Evolutionary conservation across 2,113 vertebrate genomes (phyloP), one percentile per base, ranked within the genome.

Genomic region (Mobula birostris): DNA sequence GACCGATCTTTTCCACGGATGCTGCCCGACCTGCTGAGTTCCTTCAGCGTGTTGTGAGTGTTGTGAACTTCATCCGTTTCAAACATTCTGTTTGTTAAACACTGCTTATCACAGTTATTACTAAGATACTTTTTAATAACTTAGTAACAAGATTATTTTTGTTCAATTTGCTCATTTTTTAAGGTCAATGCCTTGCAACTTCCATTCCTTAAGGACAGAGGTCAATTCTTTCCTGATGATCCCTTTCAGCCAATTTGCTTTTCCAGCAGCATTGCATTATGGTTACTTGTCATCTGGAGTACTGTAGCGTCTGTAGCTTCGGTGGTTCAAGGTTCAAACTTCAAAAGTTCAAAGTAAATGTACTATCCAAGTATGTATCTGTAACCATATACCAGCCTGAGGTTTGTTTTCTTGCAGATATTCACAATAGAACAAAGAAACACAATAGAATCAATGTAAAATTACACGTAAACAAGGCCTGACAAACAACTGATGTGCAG

Each of bases 191-290:
- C 94, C 95, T 95, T 94, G 85, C 94, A 95, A 94, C 95, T 96
- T 94, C 95, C 96, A 95, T 95, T 95, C 95, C 94, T 95, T 95
- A 94, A 95, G 95, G 95, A 94, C 94, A 94, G 94, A 94, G 96
- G 96, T 96, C 83, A 95, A 95, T 96, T 96, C 95, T 95, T 96
- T 97, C 96, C 96, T 95, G 94, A 95, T 95, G 21, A 14, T 27
- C 40, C 6, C 68, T 68, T 68, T 68, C 29, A 24, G 21, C 56
- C 56, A 68, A 40, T 21, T 92, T 92, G 15, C 88, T 70, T 40
- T 36, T 92, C 63, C 19, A 68, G 70, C 66, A 21, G 88, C 4
- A 36, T 7, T 91, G 29, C 61, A 36, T 36, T 68, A 12, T 36
- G 36, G 12, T 7, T 36, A 21, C 0, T 66, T 61, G 68, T 91